Evolutionary conservation across 2,797 vertebrate species (phyloP).

Genomic region (Rhinatrema bivittatum): DNA sequence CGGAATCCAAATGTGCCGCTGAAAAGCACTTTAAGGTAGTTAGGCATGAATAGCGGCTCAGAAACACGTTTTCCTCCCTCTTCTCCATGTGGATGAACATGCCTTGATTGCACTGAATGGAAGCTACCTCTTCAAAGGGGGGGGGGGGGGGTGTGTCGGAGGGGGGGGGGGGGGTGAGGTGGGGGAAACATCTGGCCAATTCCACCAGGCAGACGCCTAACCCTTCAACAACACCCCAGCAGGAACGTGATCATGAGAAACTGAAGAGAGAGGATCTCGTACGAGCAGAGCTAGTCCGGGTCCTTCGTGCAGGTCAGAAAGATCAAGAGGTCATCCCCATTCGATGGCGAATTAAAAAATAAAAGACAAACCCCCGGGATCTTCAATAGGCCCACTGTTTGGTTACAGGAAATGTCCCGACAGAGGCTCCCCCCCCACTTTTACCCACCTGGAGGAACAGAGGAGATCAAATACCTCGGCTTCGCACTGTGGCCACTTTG

Average conservation of each 20-base stretch:
- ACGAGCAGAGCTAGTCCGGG: slow-evolving; percentile 21
- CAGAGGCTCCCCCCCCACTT: slow-evolving; percentile 24
- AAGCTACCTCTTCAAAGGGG: slow-evolving; percentile 26
- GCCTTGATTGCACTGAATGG: slow-evolving; percentile 14
- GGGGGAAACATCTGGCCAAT: slow-evolving; percentile 25
- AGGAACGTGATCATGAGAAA: slow-evolving; percentile 43
- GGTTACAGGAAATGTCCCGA: slow-evolving; percentile 36
- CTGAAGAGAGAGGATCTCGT: slow-evolving; percentile 30
- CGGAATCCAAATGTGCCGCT: neutral
- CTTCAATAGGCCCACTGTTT: slow-evolving; percentile 27
- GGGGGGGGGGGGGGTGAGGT: too few species aligned
- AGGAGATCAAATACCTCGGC: slow-evolving; percentile 33
- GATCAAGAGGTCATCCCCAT: slow-evolving; percentile 28
- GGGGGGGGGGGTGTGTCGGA: too few species aligned
- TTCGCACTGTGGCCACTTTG: slow-evolving; percentile 31
- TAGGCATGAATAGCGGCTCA: neutral
- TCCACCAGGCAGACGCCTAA: slow-evolving; percentile 21
- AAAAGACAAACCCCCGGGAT: too few species aligned
- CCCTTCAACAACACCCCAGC: slow-evolving; percentile 32
- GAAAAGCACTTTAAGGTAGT: slow-evolving; percentile 3
- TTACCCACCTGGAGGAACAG: slow-evolving; percentile 41
- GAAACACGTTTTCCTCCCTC: slow-evolving; percentile 11
- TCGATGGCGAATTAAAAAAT: too few species aligned
- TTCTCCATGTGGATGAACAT: slow-evolving; percentile 10
- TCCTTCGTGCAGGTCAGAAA: slow-evolving; percentile 25